Evolutionary conservation across 2,888 invertebrate genomes (phyloP), one percentile per base, ranked within the genome.

Genomic region (Rhagonycha fulva): DNA sequence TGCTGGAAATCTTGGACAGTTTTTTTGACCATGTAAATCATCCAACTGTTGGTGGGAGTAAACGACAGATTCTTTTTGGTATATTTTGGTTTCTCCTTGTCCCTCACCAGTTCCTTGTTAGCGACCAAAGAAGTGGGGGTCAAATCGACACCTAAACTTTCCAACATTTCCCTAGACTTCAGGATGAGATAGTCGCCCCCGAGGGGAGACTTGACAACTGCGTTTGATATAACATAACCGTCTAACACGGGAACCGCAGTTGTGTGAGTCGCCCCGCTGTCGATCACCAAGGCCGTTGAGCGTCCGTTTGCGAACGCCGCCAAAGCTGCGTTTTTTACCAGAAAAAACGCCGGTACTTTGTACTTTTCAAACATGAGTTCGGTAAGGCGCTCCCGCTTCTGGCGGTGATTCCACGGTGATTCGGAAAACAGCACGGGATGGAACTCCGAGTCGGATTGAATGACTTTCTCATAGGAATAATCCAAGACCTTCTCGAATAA

Each of bases 331-430:
- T 98, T 99, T 89, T 99, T 99, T 0, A 97, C 97, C 11, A 99
- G 89, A 87, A 98, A 99, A 88, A 98, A 99, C 0, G 99, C 99
- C 0, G 99, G 99, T 0, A 98, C 97, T 86, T 97, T 96, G 88
- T 98, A 99, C 87, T 99, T 99, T 88, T 99, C 99, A 86, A 99
- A 99, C 92, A 99, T 95, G 0, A 99, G 89, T 86, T 99, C 99
- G 0, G 98, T 98, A 2, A 99, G 88, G 86, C 96, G 96, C 89
- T 99, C 99, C 14, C 99, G 90, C 84, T 98, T 97, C 11, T 94
- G 93, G 74, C 98, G 91, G 1, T 94, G 92, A 81, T 98, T 98
- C 98, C 98, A 98, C 66, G 98, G 96, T 0, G 98, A 96, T 88
- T 99, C 99, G 0, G 99, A 98, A 91, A 99, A 98, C 26, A 99